Percentiles rank a stretch among this genome's conserved stretches.
Conservation (phyloP, 2,888 invertebrate species). For the Achlya flavicornis region DNA sequence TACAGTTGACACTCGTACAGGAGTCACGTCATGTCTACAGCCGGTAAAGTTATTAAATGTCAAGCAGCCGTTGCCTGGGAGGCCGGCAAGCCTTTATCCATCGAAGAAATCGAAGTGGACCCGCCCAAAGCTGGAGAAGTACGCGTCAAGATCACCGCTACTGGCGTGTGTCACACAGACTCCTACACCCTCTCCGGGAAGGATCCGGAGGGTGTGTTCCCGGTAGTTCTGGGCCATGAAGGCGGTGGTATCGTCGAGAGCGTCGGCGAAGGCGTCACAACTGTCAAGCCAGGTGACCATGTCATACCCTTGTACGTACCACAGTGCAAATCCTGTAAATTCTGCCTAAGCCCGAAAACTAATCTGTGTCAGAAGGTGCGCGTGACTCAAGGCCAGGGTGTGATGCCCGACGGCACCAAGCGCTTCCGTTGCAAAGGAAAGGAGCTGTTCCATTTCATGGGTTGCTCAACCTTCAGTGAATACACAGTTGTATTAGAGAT, state of each 20-base stretch:
- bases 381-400: conserved; percentile 92
- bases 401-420: conserved; percentile 96
- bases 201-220: conserved; percentile 96
- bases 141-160: conserved; percentile 90
- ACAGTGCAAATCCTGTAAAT: conserved; percentile 98
- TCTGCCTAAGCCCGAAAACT: conserved; percentile 97
- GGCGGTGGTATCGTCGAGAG: conserved; percentile 99
- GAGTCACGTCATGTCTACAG: conserved; percentile 65
- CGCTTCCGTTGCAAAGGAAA: conserved; percentile 92
- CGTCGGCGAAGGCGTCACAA: conserved; percentile 95
- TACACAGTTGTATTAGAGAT: conserved; percentile 98
- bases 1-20: conserved; percentile 38
- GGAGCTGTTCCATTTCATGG: conserved; percentile 95
- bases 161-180: conserved; percentile 96
- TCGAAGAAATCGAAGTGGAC: conserved; percentile 97
- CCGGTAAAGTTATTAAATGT: conserved; percentile 91
- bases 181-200: conserved; percentile 94
- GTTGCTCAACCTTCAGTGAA: conserved; percentile 97
- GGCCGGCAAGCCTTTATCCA: conserved; percentile 92
- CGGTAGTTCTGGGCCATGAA: conserved; percentile 97
- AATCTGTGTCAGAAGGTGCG: conserved; percentile 98
- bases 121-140: conserved; percentile 98
- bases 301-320: conserved; percentile 99
- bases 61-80: conserved; percentile 99
- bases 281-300: conserved; percentile 95